These are phyloP conservation scores for Actias luna DNA, from an alignment of 2,888 invertebrate species.

Conservation along the genomic window DNA sequence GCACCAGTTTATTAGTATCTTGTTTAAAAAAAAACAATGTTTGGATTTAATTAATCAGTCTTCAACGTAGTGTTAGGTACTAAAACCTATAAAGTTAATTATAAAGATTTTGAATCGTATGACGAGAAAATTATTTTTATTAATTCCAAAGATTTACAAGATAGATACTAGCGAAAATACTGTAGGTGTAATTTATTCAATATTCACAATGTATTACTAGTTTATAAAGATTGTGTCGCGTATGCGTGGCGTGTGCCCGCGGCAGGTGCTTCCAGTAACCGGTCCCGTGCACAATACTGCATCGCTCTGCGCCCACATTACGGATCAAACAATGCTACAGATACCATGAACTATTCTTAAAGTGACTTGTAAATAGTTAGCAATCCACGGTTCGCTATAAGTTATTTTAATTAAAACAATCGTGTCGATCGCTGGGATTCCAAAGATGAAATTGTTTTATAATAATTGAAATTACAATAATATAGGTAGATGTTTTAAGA, in stretches of 20 bases:
- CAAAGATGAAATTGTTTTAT: not conserved
- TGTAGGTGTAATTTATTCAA: constrained; percentile 10
- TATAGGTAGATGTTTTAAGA: not conserved
- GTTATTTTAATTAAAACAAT: constrained; percentile 2
- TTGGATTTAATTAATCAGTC: too few species aligned
- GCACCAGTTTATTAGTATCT: too few species aligned
- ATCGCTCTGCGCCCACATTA: constrained; percentile 16
- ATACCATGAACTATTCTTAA: constrained; percentile 10
- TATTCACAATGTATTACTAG: constrained; percentile 7
- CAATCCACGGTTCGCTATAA: constrained; percentile 4
- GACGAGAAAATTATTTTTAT: not conserved
- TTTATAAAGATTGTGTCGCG: constrained; percentile 42
- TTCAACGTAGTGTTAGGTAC: too few species aligned
- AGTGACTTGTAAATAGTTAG: constrained; percentile 13
- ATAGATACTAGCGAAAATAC: not conserved
- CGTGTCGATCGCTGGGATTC: not conserved
- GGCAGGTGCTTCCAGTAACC: constrained; percentile 61
- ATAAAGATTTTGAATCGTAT: too few species aligned
- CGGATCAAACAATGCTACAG: constrained; percentile 13
- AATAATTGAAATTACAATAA: not conserved
- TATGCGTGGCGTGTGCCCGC: constrained; percentile 71
- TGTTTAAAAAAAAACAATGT: too few species aligned
- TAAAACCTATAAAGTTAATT: too few species aligned
- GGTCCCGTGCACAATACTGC: constrained; percentile 32
- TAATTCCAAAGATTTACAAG: not conserved